Conservation (phyloP, 2,888 invertebrate species). For the Cosmopolites sordidus region DNA sequence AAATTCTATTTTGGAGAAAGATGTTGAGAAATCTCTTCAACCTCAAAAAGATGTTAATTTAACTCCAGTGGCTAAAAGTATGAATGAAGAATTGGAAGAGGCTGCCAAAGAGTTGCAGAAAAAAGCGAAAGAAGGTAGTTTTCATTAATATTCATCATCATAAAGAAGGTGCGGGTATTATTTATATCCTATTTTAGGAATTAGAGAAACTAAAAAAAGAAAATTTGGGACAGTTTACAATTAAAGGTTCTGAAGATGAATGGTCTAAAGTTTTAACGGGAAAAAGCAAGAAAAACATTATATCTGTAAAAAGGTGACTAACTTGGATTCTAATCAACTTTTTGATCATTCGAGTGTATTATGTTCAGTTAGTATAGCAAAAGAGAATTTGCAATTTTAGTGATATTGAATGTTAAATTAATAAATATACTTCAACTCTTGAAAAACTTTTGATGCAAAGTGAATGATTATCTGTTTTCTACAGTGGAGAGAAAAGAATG, state of each 20-base stretch:
- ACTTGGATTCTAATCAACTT: too few relatives aligned
- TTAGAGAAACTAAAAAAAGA: slow-evolving; percentile 71
- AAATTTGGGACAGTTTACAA: slow-evolving; percentile 75
- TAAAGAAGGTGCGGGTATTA: background rate
- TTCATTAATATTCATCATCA: too few relatives aligned
- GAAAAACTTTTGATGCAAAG: slow-evolving; percentile 6
- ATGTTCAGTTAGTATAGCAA: too few relatives aligned
- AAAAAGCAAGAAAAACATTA: slow-evolving; percentile 53
- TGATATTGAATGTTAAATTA: slow-evolving; percentile 13
- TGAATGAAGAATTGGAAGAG: slow-evolving; percentile 71
- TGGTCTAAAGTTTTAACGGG: slow-evolving; percentile 63
- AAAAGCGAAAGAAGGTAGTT: slow-evolving; percentile 61
- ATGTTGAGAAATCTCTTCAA: slow-evolving; percentile 59
- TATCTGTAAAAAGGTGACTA: slow-evolving; percentile 64
- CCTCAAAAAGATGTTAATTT: slow-evolving; percentile 50
- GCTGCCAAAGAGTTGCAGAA: slow-evolving; percentile 73
- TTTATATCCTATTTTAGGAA: slow-evolving; percentile 52
- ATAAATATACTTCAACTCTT: slow-evolving; percentile 14
- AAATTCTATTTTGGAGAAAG: slow-evolving; percentile 61
- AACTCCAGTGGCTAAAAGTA: slow-evolving; percentile 57
- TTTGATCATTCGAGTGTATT: too few relatives aligned
- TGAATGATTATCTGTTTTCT: slow-evolving; percentile 4
- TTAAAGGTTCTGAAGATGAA: slow-evolving; percentile 82
- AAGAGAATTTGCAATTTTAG: slow-evolving; percentile 14
- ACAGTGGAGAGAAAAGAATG: slow-evolving; percentile 22